phyloP scores from a whole-genome alignment of 2,888 invertebrate species.

The Ectemnius lituratus region DNA sequence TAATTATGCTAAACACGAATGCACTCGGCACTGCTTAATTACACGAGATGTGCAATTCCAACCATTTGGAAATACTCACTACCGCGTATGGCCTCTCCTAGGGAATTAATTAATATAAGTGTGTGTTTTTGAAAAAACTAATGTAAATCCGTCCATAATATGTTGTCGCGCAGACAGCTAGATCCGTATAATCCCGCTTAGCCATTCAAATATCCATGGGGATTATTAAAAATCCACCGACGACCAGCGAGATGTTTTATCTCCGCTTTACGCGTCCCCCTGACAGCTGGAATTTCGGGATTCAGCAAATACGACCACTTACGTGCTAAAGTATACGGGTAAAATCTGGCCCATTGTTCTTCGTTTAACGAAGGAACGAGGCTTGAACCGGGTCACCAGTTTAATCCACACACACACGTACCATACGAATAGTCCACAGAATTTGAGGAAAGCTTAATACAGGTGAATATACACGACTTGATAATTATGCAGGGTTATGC shows the following conservation, averaged over 20 bases:
- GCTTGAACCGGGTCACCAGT: constrained; percentile 29
- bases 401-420: constrained; percentile 16
- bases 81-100: not conserved
- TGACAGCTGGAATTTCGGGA: too few relatives aligned
- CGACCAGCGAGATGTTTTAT: constrained; percentile 1
- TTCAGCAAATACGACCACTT: not conserved
- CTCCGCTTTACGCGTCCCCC: not conserved
- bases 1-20: constrained; percentile 2
- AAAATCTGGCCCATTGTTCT: constrained; percentile 58
- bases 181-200: too few relatives aligned
- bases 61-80: not conserved
- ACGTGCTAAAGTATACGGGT: constrained; percentile 20
- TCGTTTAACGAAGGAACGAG: constrained; percentile 43
- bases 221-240: not conserved
- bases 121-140: too few relatives aligned
- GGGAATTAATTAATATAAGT: too few relatives aligned
- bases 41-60: not conserved
- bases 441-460: constrained; percentile 48
- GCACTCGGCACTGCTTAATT: not conserved
- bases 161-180: too few relatives aligned
- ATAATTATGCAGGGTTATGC: not conserved
- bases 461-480: not conserved
- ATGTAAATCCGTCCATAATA: too few relatives aligned
- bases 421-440: constrained; percentile 22
- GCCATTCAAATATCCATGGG: not conserved